Evolutionary conservation across 2,797 vertebrate genomes (phyloP).

Genomic region (Acridotheres tristis): DNA sequence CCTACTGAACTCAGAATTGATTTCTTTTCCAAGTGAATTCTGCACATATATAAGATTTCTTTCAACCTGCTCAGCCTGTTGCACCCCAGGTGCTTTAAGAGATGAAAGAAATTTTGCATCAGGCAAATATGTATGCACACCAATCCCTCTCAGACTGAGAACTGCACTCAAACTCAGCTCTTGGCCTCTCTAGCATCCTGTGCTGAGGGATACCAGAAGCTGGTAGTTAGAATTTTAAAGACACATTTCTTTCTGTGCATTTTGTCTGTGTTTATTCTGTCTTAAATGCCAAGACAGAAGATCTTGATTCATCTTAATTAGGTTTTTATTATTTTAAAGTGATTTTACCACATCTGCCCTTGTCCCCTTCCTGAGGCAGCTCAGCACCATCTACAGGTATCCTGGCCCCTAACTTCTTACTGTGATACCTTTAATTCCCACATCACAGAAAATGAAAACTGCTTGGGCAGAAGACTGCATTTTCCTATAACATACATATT

Average conservation of each 20-base stretch:
- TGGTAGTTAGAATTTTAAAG: background rate
- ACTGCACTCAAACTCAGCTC: background rate
- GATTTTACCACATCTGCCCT: background rate
- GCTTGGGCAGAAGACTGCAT: background rate
- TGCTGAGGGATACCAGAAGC: background rate
- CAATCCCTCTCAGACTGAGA: background rate
- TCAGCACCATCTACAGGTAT: background rate
- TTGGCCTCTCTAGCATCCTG: background rate
- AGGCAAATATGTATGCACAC: background rate
- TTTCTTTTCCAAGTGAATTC: background rate
- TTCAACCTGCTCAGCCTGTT: background rate
- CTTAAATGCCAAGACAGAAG: background rate
- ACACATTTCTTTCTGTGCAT: background rate
- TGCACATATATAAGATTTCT: background rate
- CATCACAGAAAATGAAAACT: background rate
- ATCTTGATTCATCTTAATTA: background rate
- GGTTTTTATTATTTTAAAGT: background rate
- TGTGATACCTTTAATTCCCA: background rate
- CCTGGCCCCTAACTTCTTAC: background rate
- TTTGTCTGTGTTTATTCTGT: background rate
- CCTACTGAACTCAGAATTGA: background rate
- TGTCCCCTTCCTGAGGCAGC: background rate
- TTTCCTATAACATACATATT: background rate
- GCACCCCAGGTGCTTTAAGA: background rate
- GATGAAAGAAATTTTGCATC: background rate